These are phyloP conservation scores for Metacarcinus magister DNA, from an alignment of 2,888 invertebrate species.

Conservation along the genomic window DNA sequence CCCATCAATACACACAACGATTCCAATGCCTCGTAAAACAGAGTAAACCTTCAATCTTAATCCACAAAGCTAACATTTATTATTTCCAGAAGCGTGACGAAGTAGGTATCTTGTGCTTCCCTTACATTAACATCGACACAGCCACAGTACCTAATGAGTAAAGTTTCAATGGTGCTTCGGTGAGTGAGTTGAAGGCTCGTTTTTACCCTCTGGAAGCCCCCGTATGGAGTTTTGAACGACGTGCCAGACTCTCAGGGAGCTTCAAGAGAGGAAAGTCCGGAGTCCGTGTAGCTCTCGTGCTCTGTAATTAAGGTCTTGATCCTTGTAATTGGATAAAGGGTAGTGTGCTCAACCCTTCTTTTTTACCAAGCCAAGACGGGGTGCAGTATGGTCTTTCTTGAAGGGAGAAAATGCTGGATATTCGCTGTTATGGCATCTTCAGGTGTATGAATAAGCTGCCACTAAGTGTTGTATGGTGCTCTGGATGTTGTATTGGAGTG, in stretches of 20 bases:
- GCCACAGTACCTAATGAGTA: constrained; percentile 72
- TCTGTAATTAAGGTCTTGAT: constrained; percentile 62
- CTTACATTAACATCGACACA: background rate
- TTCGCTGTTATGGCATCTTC: background rate
- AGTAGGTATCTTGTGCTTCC: background rate
- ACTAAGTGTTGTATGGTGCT: background rate
- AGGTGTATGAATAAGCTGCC: background rate
- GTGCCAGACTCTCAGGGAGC: background rate
- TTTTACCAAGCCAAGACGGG: background rate
- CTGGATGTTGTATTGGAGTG: background rate
- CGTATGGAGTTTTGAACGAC: constrained; percentile 32
- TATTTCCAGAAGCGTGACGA: background rate
- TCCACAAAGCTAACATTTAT: too few relatives aligned
- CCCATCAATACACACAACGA: too few relatives aligned
- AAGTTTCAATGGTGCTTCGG: constrained; percentile 73
- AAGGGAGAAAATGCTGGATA: background rate
- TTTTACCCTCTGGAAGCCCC: background rate
- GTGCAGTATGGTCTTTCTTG: background rate
- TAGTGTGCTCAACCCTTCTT: constrained; percentile 47
- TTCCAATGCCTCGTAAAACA: too few relatives aligned
- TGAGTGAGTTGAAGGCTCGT: constrained; percentile 45
- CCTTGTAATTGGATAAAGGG: constrained; percentile 68
- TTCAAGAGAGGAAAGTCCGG: constrained; percentile 12
- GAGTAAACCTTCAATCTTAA: too few relatives aligned
- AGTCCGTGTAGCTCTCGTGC: constrained; percentile 51